A percentile compares a stretch with the other conserved stretches of the same genome.
Conservation (phyloP, 2,113 vertebrate genomes). For the Centrocercus urophasianus region DNA sequence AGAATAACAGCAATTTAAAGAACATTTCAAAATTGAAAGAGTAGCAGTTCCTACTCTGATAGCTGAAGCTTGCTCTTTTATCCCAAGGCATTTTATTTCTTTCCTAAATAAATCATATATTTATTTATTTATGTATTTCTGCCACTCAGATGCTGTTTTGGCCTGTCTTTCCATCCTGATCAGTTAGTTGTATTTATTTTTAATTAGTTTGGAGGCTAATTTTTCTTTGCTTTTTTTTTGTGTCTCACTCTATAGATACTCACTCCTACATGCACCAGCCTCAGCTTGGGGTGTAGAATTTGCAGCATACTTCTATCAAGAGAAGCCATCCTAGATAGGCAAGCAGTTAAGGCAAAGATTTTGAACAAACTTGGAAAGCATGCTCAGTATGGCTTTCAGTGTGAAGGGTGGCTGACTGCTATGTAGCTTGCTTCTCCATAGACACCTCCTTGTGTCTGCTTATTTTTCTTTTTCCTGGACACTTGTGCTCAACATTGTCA, state of each 20-base stretch:
- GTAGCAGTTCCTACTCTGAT: background rate
- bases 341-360: background rate
- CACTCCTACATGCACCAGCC: background rate
- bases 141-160: background rate
- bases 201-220: slow-evolving; percentile 5
- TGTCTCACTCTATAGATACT: background rate
- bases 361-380: background rate
- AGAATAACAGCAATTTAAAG: background rate
- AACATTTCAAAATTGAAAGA: background rate
- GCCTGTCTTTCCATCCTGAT: background rate
- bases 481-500: slow-evolving; percentile 59
- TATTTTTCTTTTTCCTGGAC: slow-evolving; percentile 60
- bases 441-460: slow-evolving; percentile 23
- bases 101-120: background rate
- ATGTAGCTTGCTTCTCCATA: slow-evolving; percentile 1
- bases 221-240: background rate
- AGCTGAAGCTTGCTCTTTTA: background rate
- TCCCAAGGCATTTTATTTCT: background rate
- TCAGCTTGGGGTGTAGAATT: background rate
- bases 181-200: background rate
- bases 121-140: slow-evolving; percentile 5
- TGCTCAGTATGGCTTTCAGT: background rate
- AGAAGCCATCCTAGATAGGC: background rate
- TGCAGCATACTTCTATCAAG: background rate
- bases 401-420: background rate